phyloP scores from a whole-genome alignment of 2,797 vertebrate species.

The Limnodromus scolopaceus region DNA sequence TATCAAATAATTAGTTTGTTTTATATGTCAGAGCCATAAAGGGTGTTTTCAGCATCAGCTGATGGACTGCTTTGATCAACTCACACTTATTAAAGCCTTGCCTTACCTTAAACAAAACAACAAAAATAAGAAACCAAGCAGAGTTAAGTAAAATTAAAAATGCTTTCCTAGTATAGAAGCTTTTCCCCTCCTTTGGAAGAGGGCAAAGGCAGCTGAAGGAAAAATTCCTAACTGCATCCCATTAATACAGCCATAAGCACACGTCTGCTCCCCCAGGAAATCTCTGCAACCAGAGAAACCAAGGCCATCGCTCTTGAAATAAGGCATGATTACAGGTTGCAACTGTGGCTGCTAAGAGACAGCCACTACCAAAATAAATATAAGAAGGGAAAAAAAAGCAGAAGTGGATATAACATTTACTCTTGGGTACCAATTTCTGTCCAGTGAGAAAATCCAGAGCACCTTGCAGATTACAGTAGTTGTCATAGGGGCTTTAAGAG shows the following conservation, averaged over 20 bases:
- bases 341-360: slow-evolving; percentile 58
- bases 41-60: background rate
- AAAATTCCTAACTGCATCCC: background rate
- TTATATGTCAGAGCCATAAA: background rate
- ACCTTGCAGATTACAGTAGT: background rate
- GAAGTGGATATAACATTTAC: slow-evolving; percentile 13
- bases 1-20: background rate
- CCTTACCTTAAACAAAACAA: background rate
- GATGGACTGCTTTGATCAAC: background rate
- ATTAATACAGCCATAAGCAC: background rate
- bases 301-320: slow-evolving; percentile 15
- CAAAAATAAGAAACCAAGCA: background rate
- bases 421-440: slow-evolving; percentile 45
- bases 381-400: background rate
- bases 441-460: slow-evolving; percentile 42
- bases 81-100: background rate
- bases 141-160: background rate
- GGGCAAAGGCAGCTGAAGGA: background rate
- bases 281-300: background rate
- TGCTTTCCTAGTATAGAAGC: background rate
- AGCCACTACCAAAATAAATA: slow-evolving; percentile 30
- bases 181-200: background rate
- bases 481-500: slow-evolving; percentile 12
- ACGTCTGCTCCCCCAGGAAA: slow-evolving; percentile 10
- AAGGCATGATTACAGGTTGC: slow-evolving; percentile 7